Evolutionary conservation across 2,888 invertebrate species (phyloP).

Genomic region (Polydrusus tereticollis): DNA sequence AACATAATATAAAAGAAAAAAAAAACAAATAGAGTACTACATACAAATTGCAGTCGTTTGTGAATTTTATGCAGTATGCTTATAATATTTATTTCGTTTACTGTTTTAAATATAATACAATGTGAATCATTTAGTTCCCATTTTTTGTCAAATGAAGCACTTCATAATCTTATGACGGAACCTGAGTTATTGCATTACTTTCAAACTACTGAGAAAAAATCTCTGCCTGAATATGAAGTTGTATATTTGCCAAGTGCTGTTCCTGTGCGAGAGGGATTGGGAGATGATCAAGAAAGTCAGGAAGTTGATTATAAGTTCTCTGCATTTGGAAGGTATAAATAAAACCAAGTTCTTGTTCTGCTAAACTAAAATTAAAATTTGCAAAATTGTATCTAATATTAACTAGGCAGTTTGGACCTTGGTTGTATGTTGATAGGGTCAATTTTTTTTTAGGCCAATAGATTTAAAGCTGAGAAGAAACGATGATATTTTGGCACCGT

Average conservation of each 20-base stretch:
- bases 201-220: constrained; percentile 61
- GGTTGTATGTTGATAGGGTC: neutral
- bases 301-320: constrained; percentile 72
- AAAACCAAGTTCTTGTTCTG: no score
- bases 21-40: neutral
- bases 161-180: constrained; percentile 65
- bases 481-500: constrained; percentile 72
- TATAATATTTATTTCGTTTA: neutral
- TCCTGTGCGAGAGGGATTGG: constrained; percentile 24
- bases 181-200: constrained; percentile 68
- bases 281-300: constrained; percentile 64
- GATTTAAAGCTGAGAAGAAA: constrained; percentile 75
- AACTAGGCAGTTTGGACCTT: neutral
- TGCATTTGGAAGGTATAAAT: constrained; percentile 73
- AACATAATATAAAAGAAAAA: constrained; percentile 33
- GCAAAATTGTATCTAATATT: no score
- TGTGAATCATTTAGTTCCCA: neutral
- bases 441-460: constrained; percentile 68
- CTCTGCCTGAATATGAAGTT: constrained; percentile 73
- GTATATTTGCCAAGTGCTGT: constrained; percentile 71
- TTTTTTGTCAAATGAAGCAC: constrained; percentile 46
- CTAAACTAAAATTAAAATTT: no score
- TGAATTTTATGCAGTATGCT: constrained; percentile 22
- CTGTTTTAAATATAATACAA: constrained; percentile 8
- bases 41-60: neutral